Base-by-base conservation (phyloP, 2,888 invertebrate species). In the Linnaemya vulpina region DNA sequence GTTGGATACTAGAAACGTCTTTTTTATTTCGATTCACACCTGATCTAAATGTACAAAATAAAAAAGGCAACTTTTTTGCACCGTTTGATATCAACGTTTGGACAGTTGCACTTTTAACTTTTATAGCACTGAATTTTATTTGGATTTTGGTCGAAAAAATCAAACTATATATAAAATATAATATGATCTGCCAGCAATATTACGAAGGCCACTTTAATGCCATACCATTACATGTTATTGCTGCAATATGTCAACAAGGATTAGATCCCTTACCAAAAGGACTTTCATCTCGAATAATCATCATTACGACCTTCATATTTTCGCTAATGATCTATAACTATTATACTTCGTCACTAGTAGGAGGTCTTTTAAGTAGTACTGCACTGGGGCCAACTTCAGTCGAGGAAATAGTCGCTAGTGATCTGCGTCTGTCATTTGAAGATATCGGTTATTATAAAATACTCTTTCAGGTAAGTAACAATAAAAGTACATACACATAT, bases 321-420 rank as follows among this genome's bases (percentile, higher is more conserved):
- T 90, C 91, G 0, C 63, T 92, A 13, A 87, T 92, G 10, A 88
- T 92, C 88, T 92, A 91, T 25, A 92, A 92, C 65, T 92, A 90
- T 83, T 92, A 92, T 68, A 92, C 92, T 5, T 92, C 92, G 9
- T 91, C 92, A 0, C 90, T 92, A 0, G 92, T 92, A 51, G 92
- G 92, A n/a, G 91, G 91, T 5, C 83, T 92, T 20, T 81, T 92
- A 0, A 91, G 90, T 55, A 90, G 89, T n/a, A 88, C 89, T 9
- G 89, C 87, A 35, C 88, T 89, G 49, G 92, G 92, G 0, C 92
- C 92, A 7, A 80, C 89, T 73, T 89, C 89, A 0, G 87, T 92
- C 4, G 89, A 89, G 15, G 90, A 92, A 67, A 88, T 92, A 30
- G 87, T 89, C 2, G 83, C 89, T 3, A 92, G 92, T 79, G 86